Evolutionary conservation across 2,888 invertebrate species (phyloP), one percentile per base, ranked within the genome.

Genomic region (Subacronicta megacephala): DNA sequence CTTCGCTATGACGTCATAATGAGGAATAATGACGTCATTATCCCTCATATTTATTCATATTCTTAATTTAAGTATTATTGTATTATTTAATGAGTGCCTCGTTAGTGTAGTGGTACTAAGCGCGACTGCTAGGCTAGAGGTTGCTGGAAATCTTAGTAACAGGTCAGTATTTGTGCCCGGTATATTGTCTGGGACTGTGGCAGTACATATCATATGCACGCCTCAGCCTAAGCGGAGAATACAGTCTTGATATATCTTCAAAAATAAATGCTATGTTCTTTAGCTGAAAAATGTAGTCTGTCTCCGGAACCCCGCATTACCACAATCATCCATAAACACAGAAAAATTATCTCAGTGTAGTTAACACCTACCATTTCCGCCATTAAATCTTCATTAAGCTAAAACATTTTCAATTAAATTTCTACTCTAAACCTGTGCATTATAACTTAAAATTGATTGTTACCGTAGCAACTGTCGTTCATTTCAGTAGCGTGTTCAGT

Each of bases 401-500:
- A 31, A 33, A 36, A 23, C 7, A 16, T 5, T 18, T 4, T 1
- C n/a, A 49, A 12, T 13, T 29, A 35, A 57, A 55, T 17, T 7
- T 20, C 15, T 20, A 59, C 38, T 29, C 42, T 29, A 52, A 10
- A 1, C 4, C 1, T 1, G 3, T 1, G 13, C 0, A 4, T 16
- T 56, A 54, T 44, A 49, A 46, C 33, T 9, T 0, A 15, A 46
- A 43, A 40, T 44, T 10, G 18, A 16, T 13, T 13, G 3, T 38
- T 41, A 12, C 44, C 41, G 3, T 41, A 18, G 50, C 16, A 36
- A 33, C 42, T 15, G 38, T 35, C 44, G 16, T 42, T 59, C 49
- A 50, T 55, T 43, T 40, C 29, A 40, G 38, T 63, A 18, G 66
- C 77, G 76, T 77, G 77, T 45, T 69, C 35, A 33, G 15, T 40